Evolutionary conservation across 2,888 invertebrate genomes (phyloP).

Genomic region (Colostygia pectinataria): DNA sequence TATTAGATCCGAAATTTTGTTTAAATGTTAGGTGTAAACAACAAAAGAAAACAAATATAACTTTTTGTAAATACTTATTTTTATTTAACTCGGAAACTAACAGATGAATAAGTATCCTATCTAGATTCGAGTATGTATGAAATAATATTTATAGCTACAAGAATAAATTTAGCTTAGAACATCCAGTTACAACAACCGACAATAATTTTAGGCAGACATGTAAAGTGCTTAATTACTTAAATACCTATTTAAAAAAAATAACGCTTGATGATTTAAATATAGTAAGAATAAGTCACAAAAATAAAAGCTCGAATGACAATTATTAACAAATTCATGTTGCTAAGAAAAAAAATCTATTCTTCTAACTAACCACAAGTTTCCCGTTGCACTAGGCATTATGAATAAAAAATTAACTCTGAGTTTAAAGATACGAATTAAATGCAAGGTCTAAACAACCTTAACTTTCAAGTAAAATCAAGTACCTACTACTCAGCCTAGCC

Average conservation of each 20-base stretch:
- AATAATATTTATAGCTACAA: slow-evolving; percentile 77
- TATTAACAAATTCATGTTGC: no score
- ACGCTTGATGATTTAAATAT: no score
- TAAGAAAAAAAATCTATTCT: no score
- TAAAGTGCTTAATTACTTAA: slow-evolving; percentile 32
- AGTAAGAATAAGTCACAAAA: no score
- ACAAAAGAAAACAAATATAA: slow-evolving; percentile 53
- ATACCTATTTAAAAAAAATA: no score
- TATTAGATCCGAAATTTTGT: no score
- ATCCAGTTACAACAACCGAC: slow-evolving; percentile 21
- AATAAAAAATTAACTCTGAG: no score
- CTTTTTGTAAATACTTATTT: slow-evolving; percentile 80
- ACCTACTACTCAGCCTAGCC: slow-evolving; percentile 18
- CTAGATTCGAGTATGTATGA: slow-evolving; percentile 75
- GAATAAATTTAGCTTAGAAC: slow-evolving; percentile 70
- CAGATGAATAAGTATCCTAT: slow-evolving; percentile 81
- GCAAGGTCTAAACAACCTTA: not conserved
- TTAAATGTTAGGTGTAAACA: no score
- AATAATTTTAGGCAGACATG: slow-evolving; percentile 47
- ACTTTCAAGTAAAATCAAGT: slow-evolving; percentile 21
- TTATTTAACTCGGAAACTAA: slow-evolving; percentile 82
- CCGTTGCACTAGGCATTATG: no score
- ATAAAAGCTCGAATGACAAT: no score
- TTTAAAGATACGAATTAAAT: not conserved
- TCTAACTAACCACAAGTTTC: no score